Evolutionary conservation across 2,888 invertebrate genomes (phyloP), one percentile per base, ranked within the genome.

Genomic region (Drosophila melanosoma): DNA sequence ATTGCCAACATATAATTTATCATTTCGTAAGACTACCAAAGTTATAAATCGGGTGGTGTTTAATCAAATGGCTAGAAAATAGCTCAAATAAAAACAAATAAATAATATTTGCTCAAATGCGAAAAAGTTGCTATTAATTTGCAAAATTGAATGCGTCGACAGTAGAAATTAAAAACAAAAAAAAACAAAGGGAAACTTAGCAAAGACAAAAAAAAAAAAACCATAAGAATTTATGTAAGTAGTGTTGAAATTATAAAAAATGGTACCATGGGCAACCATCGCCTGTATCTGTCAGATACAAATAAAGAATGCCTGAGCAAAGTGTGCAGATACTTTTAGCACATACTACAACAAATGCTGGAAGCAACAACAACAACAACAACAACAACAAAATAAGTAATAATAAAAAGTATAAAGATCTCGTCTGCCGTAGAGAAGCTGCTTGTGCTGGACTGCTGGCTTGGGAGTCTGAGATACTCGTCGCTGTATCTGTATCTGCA

Each of bases 391-490:
- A 60, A 48, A 32, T 35, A 45, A 69, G 60, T 74, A 75, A 70
- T 66, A 75, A 78, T 51, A 79, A 65, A 77, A 79, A 35, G 49
- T 75, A 54, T 70, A 75, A 75, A 79, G 70, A 79, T 79, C 80
- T 74, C 74, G 62, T 78, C 56, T 51, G 67, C 75, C 51, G 23
- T 73, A 52, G 74, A 62, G 74, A 74, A 63, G 62, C 78, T 60
- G 74, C 49, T 52, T 40, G 33, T 10, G 63, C 35, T 38, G 42
- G 45, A 33, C 48, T 12, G 20, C 12, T 17, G 29, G 45, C 32
- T 61, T 60, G 35, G 54, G 20, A 38, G 23, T 56, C 12, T 42
- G 38, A 62, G 76, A 56, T 69, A 54, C 59, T 23, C 29, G 65
- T 57, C 26, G 65, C 8, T 65, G 64, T 81, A 40, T 75, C 15